Evolutionary conservation across 2,113 vertebrate genomes (phyloP).

Genomic region (Romanogobio albipinnatus): DNA sequence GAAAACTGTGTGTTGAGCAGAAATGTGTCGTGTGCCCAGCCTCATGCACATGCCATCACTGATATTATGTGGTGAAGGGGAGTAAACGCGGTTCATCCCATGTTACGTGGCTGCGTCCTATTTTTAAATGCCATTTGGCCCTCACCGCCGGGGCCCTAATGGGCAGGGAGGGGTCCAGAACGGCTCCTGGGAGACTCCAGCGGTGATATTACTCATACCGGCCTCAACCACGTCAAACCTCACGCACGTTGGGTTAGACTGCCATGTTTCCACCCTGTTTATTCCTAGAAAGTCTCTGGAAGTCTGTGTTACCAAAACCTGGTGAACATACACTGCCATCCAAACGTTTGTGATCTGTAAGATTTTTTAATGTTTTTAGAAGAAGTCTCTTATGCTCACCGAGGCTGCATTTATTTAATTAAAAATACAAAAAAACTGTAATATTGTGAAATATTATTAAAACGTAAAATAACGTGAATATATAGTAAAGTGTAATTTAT

Average conservation of each 20-base stretch:
- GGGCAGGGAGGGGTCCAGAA: constrained; percentile 50
- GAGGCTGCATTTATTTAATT: too few species aligned
- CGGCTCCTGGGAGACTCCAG: constrained; percentile 22
- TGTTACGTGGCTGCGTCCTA: constrained; percentile 39
- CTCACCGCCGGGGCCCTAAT: constrained; percentile 26
- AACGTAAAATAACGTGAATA: too few species aligned
- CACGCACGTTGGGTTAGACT: background rate
- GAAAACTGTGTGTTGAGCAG: background rate
- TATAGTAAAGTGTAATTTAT: too few species aligned
- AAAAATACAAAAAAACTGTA: too few species aligned
- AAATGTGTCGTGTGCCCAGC: background rate
- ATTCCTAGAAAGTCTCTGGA: background rate
- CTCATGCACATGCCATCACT: background rate
- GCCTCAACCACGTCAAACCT: background rate
- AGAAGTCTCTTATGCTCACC: too few species aligned
- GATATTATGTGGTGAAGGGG: background rate
- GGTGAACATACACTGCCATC: background rate
- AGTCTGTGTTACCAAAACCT: background rate
- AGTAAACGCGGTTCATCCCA: background rate
- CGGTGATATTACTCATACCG: constrained; percentile 15
- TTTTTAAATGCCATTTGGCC: constrained; percentile 46
- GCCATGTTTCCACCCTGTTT: background rate
- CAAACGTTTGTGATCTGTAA: too few species aligned
- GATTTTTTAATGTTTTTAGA: too few species aligned
- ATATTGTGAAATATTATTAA: too few species aligned